Percentiles rank a stretch among this genome's conserved stretches.
Conservation (phyloP, 23 tunicate genomes). For the Ciona savignyi region DNA sequence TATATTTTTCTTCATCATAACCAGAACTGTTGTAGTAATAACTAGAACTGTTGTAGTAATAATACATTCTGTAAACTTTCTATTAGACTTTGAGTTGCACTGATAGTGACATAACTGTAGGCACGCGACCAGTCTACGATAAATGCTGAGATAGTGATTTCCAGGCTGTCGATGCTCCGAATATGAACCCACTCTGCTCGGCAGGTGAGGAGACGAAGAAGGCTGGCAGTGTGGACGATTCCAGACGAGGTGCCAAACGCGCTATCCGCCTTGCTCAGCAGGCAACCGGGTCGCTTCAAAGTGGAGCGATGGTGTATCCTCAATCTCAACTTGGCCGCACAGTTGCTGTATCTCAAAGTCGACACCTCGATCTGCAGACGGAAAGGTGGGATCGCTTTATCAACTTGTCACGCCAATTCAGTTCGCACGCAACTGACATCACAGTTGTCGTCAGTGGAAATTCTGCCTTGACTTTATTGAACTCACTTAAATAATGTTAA, state of each 20-base stretch:
- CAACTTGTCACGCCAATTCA: neutral
- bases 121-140: no score
- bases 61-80: no score
- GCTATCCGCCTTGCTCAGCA: neutral
- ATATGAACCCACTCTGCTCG: neutral
- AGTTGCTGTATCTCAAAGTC: neutral
- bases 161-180: no score
- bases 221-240: neutral
- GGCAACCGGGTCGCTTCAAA: neutral
- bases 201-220: conserved; percentile 2
- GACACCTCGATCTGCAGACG: neutral
- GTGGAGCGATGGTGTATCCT: neutral
- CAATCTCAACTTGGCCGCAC: neutral
- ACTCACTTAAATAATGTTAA: no score
- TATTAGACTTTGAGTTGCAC: no score
- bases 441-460: neutral
- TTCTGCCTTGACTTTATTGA: no score
- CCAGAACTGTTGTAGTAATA: no score
- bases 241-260: conserved; percentile 2
- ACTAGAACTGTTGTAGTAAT: no score
- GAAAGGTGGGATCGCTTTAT: neutral
- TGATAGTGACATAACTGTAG: no score
- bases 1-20: no score
- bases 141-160: no score
- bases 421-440: neutral